These are phyloP conservation scores for Drosophila asahinai DNA, from an alignment of 1,140 invertebrate species.

Conservation along the genomic window DNA sequence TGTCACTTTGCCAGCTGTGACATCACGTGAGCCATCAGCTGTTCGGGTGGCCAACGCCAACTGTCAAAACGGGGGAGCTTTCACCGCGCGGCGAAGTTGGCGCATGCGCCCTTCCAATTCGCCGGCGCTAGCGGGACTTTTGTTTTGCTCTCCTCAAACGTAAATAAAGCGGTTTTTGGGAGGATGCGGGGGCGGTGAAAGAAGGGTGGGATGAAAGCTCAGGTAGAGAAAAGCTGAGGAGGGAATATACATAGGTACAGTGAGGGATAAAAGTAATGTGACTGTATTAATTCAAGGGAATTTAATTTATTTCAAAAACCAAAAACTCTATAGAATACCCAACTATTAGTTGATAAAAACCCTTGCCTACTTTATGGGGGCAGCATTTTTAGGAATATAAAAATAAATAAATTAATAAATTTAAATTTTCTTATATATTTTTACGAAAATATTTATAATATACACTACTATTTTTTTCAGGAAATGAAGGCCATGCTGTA, in stretches of 20 bases:
- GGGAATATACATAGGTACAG: background rate
- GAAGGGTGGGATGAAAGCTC: background rate
- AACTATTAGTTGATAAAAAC: background rate
- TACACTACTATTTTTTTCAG: slow-evolving; percentile 74
- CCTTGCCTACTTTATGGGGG: background rate
- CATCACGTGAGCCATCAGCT: slow-evolving; percentile 59
- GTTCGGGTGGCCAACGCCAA: slow-evolving; percentile 11
- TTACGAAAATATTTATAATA: too few species aligned
- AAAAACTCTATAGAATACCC: background rate
- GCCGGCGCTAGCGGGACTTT: slow-evolving; percentile 5
- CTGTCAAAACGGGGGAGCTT: slow-evolving; percentile 70
- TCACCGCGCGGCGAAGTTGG: slow-evolving; percentile 10
- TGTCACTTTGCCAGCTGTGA: slow-evolving; percentile 60
- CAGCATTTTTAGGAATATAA: too few species aligned
- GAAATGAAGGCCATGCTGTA: slow-evolving; percentile 92
- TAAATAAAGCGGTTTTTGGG: slow-evolving; percentile 51
- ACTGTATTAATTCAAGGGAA: background rate
- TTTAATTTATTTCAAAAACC: background rate
- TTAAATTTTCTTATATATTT: too few species aligned
- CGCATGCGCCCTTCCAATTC: slow-evolving; percentile 58
- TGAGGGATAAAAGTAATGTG: background rate
- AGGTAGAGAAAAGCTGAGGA: too few species aligned
- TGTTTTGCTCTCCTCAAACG: slow-evolving; percentile 67
- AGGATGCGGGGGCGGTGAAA: background rate
- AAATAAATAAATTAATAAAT: too few species aligned